Evolutionary conservation across 2,797 vertebrate species (phyloP).

Genomic region (Bradypodion pumilum): DNA sequence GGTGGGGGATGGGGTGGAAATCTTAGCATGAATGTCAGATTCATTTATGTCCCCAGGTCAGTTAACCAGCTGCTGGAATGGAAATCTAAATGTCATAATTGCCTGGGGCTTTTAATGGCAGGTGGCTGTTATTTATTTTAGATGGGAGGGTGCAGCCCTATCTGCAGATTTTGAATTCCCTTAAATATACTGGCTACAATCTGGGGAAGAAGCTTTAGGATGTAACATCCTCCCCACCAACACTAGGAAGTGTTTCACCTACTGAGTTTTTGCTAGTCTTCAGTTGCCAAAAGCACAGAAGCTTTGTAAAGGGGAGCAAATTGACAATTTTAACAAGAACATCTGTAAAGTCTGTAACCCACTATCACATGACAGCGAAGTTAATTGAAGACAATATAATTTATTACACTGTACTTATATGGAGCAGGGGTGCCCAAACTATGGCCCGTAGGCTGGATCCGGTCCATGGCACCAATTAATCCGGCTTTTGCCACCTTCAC

Average conservation of each 20-base stretch:
- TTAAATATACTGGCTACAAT: background rate
- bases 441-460: no score
- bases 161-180: background rate
- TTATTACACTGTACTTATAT: no score
- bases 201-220: background rate
- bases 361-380: background rate
- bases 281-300: background rate
- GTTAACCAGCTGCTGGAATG: slow-evolving; percentile 22
- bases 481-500: no score
- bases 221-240: background rate
- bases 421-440: no score
- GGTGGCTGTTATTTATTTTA: background rate
- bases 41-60: slow-evolving; percentile 22
- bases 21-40: slow-evolving; percentile 30
- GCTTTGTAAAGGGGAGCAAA: accelerated
- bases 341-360: background rate
- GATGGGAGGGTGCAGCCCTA: slow-evolving; percentile 16
- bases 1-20: no score
- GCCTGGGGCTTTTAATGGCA: slow-evolving; percentile 27
- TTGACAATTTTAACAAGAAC: background rate
- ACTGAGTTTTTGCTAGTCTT: background rate
- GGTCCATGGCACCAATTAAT: no score
- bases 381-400: no score
- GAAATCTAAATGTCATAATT: slow-evolving; percentile 28
- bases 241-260: background rate